These are phyloP conservation scores for Stigmatopora nigra DNA, from an alignment of 2,113 vertebrate genomes.

Conservation along the genomic window DNA sequence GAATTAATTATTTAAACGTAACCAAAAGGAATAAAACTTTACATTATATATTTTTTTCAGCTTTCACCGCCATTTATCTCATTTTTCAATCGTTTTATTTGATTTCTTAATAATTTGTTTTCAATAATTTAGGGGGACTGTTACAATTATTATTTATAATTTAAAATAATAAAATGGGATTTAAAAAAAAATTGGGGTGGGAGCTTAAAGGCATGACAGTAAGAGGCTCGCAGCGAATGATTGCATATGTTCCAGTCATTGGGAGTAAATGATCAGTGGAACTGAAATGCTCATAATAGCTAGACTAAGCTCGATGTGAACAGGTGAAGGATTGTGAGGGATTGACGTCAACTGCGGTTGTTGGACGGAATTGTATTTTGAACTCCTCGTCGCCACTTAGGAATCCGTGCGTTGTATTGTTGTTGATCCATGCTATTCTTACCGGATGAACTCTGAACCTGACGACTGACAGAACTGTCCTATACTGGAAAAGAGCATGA, in stretches of 20 bases:
- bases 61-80: no score
- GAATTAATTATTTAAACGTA: no score
- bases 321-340: slow-evolving; percentile 35
- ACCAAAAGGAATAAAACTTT: no score
- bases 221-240: no score
- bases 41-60: no score
- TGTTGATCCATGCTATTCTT: slow-evolving; percentile 35
- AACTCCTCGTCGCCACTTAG: slow-evolving; percentile 10
- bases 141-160: no score
- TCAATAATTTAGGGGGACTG: no score
- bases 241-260: neutral
- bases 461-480: slow-evolving; percentile 7
- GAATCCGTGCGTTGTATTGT: slow-evolving; percentile 3
- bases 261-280: slow-evolving; percentile 12
- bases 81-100: no score
- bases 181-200: no score
- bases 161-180: no score
- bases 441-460: slow-evolving; percentile 27
- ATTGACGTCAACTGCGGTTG: slow-evolving; percentile 3
- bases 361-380: slow-evolving; percentile 25
- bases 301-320: slow-evolving; percentile 23
- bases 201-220: no score
- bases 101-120: no score
- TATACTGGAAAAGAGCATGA: slow-evolving; percentile 3
- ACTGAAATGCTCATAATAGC: slow-evolving; percentile 24